Conservation (phyloP, 2,888 invertebrate species). For the Eristalis arbustorum region DNA sequence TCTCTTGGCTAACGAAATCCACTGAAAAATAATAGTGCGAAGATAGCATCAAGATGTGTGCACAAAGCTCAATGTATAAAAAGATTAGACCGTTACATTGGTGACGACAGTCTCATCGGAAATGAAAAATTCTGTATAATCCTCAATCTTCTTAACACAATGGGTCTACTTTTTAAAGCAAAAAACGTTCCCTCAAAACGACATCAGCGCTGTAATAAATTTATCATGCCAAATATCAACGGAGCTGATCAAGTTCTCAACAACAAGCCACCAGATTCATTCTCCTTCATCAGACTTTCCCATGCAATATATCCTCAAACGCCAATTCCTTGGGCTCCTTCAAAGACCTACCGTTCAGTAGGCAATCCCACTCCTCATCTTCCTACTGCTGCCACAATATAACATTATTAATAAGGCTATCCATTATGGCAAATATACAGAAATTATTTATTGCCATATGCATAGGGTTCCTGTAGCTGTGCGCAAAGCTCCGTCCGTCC, state of each 20-base stretch:
- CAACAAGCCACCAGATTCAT: neutral
- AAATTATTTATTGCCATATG: constrained; percentile 57
- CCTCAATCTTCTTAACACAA: no score
- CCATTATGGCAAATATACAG: constrained; percentile 55
- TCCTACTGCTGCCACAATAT: constrained; percentile 49
- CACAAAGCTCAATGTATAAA: no score
- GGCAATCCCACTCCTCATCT: constrained; percentile 38
- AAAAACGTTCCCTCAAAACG: neutral
- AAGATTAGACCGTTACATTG: no score
- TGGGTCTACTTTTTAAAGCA: no score
- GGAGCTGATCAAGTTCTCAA: neutral
- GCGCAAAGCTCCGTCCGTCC: constrained; percentile 18
- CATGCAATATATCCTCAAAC: neutral
- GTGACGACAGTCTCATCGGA: no score
- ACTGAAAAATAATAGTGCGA: no score
- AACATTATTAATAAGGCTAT: constrained; percentile 64
- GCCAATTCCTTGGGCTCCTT: neutral
- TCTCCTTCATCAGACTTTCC: neutral
- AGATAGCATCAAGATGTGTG: no score
- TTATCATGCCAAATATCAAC: neutral
- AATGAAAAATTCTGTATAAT: no score
- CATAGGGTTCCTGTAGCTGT: constrained; percentile 11
- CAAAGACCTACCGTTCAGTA: constrained; percentile 32
- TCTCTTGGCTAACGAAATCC: no score
- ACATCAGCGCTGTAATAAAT: neutral